A percentile compares a stretch with the other conserved stretches of the same genome.
These are phyloP conservation scores for Pantherophis alleghaniensis DNA, from an alignment of 2,797 vertebrate species.

Conservation along the genomic window DNA sequence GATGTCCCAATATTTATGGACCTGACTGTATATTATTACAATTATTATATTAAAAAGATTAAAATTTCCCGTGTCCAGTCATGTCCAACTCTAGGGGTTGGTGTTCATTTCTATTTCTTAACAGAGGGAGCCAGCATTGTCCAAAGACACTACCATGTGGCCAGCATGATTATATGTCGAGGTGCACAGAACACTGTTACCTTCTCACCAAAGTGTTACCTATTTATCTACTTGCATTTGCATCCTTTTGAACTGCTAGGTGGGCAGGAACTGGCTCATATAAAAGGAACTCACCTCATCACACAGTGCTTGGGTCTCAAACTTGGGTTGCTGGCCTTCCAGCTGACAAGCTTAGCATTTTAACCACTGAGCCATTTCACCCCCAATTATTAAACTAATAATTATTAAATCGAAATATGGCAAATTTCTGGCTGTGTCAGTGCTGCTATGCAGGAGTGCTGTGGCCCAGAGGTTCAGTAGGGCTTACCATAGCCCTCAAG, in stretches of 20 bases:
- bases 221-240: neutral
- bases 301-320: neutral
- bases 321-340: neutral
- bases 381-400: neutral
- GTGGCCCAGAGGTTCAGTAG: neutral
- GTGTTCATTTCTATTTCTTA: neutral
- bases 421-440: neutral
- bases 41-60: neutral
- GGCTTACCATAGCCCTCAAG: neutral
- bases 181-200: neutral
- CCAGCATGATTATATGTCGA: neutral
- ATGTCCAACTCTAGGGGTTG: neutral
- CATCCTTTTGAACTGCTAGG: neutral
- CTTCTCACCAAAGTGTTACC: neutral
- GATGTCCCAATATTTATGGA: no score
- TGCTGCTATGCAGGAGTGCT: neutral
- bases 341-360: neutral
- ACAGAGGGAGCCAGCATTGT: neutral
- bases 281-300: neutral
- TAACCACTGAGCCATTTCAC: neutral
- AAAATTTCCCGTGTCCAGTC: neutral
- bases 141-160: neutral
- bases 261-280: neutral
- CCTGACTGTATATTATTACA: neutral
- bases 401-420: neutral